Base-by-base conservation (phyloP, 2,113 vertebrate species). In the Salvelinus fontinalis region DNA sequence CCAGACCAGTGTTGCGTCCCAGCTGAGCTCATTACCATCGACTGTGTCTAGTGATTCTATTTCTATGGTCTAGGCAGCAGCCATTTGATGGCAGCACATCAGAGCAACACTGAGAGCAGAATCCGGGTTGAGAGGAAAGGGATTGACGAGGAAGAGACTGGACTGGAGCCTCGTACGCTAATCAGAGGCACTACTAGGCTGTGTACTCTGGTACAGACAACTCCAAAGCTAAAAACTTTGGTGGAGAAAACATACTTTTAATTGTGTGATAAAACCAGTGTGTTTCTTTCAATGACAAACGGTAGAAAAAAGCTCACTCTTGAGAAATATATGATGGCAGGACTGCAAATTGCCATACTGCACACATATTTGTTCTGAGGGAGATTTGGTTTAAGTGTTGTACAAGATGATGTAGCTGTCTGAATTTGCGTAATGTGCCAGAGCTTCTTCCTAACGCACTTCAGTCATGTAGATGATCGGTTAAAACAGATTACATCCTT, bases 1-100 rank as follows among this genome's bases (percentile, higher is more conserved):
- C 59, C 71, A 18, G 49, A 51, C 65, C 39, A 44, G 74, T 73
- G 73, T 72, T 51, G 18, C 64, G 54, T 80, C 75, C 74, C 77
- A 75, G 59, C 67, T 81, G 84, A 78, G 78, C 81, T 82, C 74
- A 84, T 84, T 84, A 77, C 60, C 66, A 81, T 31, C 71, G 22
- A 27, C 18, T 71, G 67, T 24, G 74, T 18, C 71, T 48, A 34
- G 9, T 8, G 39, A 76, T 49, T 74, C 39, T 54, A 54, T 54
- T 54, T 54, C 51, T 18, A 54, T 54, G 16, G 51, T 18, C 51
- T 54, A 16, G 13, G 51, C 16, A n/a, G 49, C 74, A 67, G 22
- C 34, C 39, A 59, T 77, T 83, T 77, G 31, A 34, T 80, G 74
- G 74, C 70, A 84, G 74, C 27, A 84, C 65, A 79, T 84, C 71